phyloP scores from a whole-genome alignment of 2,888 invertebrate species.

The Trichogramma dendrolimi region DNA sequence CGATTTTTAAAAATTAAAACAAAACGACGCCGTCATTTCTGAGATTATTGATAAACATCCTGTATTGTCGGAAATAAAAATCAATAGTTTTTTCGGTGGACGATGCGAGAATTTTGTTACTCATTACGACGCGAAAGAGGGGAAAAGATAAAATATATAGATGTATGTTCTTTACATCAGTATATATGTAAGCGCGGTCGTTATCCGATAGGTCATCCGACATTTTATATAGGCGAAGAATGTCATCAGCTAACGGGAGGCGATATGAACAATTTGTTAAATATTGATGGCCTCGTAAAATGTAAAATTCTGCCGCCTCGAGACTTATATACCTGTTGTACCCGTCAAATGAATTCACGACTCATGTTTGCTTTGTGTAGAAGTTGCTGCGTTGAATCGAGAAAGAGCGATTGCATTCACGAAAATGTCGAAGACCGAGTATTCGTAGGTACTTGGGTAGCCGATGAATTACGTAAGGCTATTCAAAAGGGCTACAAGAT shows the following conservation, averaged over 20 bases:
- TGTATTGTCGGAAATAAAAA: not conserved
- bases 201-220: constrained; percentile 38
- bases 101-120: constrained; percentile 4
- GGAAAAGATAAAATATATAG: constrained; percentile 18
- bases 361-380: constrained; percentile 43
- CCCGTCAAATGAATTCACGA: constrained; percentile 40
- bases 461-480: constrained; percentile 42
- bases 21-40: not conserved
- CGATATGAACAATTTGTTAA: constrained; percentile 12
- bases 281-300: constrained; percentile 33
- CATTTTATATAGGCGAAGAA: constrained; percentile 29
- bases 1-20: constrained; percentile 1
- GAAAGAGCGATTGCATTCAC: constrained; percentile 38
- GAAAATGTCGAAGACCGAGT: constrained; percentile 30
- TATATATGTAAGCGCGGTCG: constrained; percentile 35
- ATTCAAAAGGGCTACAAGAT: constrained; percentile 40
- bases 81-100: constrained; percentile 13
- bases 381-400: constrained; percentile 37
- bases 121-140: not conserved
- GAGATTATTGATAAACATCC: not conserved
- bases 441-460: constrained; percentile 42
- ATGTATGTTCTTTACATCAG: constrained; percentile 24
- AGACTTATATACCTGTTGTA: constrained; percentile 37
- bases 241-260: constrained; percentile 24
- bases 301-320: constrained; percentile 33